Base-by-base conservation (phyloP, 2,888 invertebrate species). In the Lasioglossum villosulum region DNA sequence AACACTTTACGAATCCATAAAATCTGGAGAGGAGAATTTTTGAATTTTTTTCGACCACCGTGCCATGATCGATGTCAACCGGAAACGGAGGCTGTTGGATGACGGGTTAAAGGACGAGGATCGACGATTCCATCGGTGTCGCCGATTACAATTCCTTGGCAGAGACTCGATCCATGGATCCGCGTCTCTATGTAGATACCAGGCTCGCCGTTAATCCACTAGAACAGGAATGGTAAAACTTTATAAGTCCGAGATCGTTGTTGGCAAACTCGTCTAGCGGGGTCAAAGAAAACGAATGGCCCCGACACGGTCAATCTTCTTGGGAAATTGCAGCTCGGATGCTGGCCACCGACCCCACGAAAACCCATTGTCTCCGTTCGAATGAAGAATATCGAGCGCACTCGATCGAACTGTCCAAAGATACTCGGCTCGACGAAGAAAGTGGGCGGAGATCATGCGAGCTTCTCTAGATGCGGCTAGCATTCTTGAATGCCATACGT, bases 181-280 rank as follows among this genome's bases (percentile, higher is more conserved):
- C 78, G 6, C 56, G 78, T 0, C 16, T 48, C 30, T 23, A 48
- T 10, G 30, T 30, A 30, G 27, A 30, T 27, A 6, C 27, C 48
- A 37, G 27, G 63, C 16, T 63, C 63, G 48, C 37, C 23, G 48
- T 48, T 37, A 59, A 71, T 75, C 75, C 45, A 30, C 23, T 63
- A 30, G 63, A 63, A 63, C 75, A 30, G 42, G 14, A 39, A 45
- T 63, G 75, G 75, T 45, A 63, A 63, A 75, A 75, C 75, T 75
- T 75, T 63, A 45, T 48, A 48, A 81, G 78, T 63, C 70, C 56
- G 63, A 63, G 75, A 63, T n/a, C 75, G 63, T 42, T 75, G 75
- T 75, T 75, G 75, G 63, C 45, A 23, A 75, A 75, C 63, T 75
- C 30, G 63, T 45, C 75, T 23, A 14, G 63, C n/a, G n/a, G 12